Conservation (phyloP, 2,797 vertebrate species). For the Lophotriccus pileatus region DNA sequence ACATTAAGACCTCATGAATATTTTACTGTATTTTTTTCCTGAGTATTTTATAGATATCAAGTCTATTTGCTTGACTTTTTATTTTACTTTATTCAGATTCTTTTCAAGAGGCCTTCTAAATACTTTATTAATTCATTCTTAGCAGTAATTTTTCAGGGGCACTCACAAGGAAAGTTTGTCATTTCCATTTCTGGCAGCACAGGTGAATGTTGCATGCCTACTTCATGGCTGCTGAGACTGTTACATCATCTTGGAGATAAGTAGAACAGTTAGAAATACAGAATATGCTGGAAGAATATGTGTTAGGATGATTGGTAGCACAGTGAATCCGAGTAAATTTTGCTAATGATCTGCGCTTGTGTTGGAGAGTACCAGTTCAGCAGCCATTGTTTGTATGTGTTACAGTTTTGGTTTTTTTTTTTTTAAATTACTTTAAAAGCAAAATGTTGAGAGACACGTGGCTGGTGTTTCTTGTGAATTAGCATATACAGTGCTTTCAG, state of each 20-base stretch:
- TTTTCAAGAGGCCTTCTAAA: background rate
- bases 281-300: background rate
- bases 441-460: background rate
- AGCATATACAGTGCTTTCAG: background rate
- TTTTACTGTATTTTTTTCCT: background rate
- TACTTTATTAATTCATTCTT: background rate
- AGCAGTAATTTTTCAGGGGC: background rate
- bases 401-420: background rate
- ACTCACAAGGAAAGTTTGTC: background rate
- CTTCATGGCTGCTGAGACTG: background rate
- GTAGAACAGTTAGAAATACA: background rate
- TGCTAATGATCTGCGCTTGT: background rate
- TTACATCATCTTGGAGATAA: background rate
- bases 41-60: background rate
- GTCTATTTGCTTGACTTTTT: background rate
- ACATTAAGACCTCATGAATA: background rate
- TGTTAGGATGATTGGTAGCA: background rate
- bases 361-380: background rate
- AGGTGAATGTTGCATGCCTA: background rate
- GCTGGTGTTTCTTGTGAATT: background rate
- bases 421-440: background rate
- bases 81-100: background rate
- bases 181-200: background rate
- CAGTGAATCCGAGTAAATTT: background rate
- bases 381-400: background rate